Evolutionary conservation across 2,888 invertebrate genomes (phyloP), one percentile per base, ranked within the genome.

Genomic region (Leptinotarsa haldemani): DNA sequence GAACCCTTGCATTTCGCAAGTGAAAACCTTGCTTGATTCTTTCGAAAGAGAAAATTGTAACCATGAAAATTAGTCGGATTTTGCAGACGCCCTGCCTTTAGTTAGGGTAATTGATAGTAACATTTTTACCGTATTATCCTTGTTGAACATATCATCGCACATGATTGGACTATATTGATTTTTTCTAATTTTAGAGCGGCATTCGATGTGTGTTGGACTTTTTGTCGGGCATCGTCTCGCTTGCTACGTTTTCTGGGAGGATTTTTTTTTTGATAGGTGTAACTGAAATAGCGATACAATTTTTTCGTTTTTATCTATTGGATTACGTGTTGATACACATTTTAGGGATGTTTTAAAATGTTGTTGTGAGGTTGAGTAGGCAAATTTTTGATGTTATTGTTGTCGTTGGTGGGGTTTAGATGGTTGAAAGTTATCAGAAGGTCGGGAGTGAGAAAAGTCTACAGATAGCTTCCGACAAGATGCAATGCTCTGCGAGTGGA

Each of bases 91-190:
- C 56, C 65, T 50, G 53, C 69, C 65, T 61, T 18, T 61, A 56
- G 63, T 74, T 58, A 53, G 58, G 18, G 48, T 65, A 71, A 71
- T 61, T 71, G 61, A 64, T 74, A 71, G 74, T 63, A 69, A 69
- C 61, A 71, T 74, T 69, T 56, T 74, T 74, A 71, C 65, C 53
- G 56, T 65, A 64, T 69, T 74, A 66, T 66, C 69, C 74, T 47
- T 71, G 65, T 74, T 74, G 68, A 74, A 74, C 74, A 74, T 74
- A 74, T 74, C 74, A 74, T 65, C 20, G 61, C 61, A 30, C 40
- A 25, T 30, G 61, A 61, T 61, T 61, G 61, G 61, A 61, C 61
- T 61, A n/a, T 9, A 56, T 56, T 56, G 56, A 56, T 56, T 56
- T 56, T 56, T 56, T 20, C 9, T 22, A 50, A 48, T 52, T 30